Evolutionary conservation across 1,140 invertebrate species (phyloP).

Genomic region (Drosophila trapezifrons): DNA sequence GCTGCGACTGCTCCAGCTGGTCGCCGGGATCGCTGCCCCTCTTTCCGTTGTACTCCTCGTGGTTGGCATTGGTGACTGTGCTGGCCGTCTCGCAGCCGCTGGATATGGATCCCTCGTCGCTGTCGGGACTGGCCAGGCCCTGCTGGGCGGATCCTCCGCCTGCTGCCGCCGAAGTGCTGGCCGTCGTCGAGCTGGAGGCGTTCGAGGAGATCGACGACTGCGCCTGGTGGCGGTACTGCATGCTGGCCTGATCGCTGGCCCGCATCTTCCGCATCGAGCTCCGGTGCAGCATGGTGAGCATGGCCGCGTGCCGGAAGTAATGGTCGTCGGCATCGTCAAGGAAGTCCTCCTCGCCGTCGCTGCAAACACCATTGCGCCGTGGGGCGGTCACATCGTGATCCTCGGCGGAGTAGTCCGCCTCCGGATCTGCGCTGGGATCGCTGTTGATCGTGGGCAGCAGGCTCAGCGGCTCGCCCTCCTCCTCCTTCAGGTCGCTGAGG

Average conservation of each 20-base stretch:
- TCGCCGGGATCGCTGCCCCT: constrained; percentile 20
- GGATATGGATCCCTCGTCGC: constrained; percentile 91
- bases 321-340: constrained; percentile 74
- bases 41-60: constrained; percentile 60
- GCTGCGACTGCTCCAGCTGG: constrained; percentile 56
- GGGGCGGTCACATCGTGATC: constrained; percentile 42
- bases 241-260: constrained; percentile 84
- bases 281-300: constrained; percentile 81
- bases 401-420: constrained; percentile 60
- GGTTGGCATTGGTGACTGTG: constrained; percentile 85
- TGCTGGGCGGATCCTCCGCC: constrained; percentile 69
- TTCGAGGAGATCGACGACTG: constrained; percentile 82
- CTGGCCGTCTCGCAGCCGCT: constrained; percentile 92
- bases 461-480: constrained; percentile 69
- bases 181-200: constrained; percentile 82
- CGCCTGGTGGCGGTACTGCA: constrained; percentile 77
- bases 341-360: constrained; percentile 78
- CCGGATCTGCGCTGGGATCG: constrained; percentile 76
- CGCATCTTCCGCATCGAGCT: constrained; percentile 82
- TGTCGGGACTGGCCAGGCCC: constrained; percentile 85
- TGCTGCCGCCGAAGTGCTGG: constrained; percentile 47
- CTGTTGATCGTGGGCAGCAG: constrained; percentile 74
- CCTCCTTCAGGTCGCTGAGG: constrained; percentile 65
- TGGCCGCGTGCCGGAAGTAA: constrained; percentile 80
- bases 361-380: constrained; percentile 67